Base-by-base conservation (phyloP, 37 sponge, comb jelly and placozoan genomes). In the Geodia barretti region DNA sequence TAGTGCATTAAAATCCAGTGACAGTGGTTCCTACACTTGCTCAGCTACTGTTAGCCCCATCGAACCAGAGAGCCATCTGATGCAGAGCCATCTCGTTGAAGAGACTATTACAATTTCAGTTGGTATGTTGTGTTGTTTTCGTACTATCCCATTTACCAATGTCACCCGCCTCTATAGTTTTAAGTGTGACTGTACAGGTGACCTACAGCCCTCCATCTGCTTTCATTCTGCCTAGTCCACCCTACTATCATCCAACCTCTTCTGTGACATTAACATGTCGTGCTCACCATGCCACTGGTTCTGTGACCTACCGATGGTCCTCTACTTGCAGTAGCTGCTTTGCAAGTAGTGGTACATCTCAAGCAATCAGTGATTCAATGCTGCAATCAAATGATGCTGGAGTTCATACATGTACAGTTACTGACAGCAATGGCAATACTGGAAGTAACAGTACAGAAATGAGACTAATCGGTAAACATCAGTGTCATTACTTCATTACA, bases 271-370 rank as follows among this genome's bases (percentile, higher is more conserved):
- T 70, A 9, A 29, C 19, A 4, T 70, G 70, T 32, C 21, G 19
- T 17, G 70, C 38, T 9, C 38, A 29, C 19, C 31, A 30, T 29
- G 70, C 70, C 9, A 36, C 37, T 35, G 70, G 70, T 19, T 8
- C 38, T 33, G 70, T 70, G 4, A 33, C 11, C 70, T 70, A 70
- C 20, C 5, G 38, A 70, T 70, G 70, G 70, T 70, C 70, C 20
- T 70, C 70, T 30, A 70, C 36, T 70, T 70, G 70, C 20, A 70
- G 38, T 30, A 36, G 38, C 38, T 70, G 70, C 70, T 70, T 70
- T 70, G 70, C 70, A 17, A 30, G 31, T 59, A 54, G 36, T 74
- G 1, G 37, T 25, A 59, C 60, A 11, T 7, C 58, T 24, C 41
- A 41, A 11, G 21, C 75, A n/a, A 74, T 74, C 26, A 60, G 33